Conservation (phyloP, 2,797 vertebrate genomes). For the Falco naumanni region DNA sequence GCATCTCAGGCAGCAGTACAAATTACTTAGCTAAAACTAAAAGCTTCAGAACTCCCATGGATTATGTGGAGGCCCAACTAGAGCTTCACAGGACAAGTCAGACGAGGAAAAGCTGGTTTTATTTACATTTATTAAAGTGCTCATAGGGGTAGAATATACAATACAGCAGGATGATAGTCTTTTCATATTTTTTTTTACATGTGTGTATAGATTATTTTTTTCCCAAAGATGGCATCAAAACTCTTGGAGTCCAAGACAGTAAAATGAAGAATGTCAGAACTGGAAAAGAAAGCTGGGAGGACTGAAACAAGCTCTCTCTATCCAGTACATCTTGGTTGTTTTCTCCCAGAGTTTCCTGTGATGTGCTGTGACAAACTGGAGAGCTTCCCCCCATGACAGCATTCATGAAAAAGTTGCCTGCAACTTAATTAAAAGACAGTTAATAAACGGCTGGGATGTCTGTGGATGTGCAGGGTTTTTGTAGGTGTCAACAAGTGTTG, state of each 20-base stretch:
- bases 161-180: neutral
- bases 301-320: rapidly evolving
- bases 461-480: neutral
- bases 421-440: neutral
- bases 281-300: neutral
- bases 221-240: neutral
- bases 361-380: neutral
- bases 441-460: neutral
- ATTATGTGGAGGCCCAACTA: slow-evolving; percentile 60
- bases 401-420: neutral
- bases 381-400: rapidly evolving
- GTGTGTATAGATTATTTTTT: neutral
- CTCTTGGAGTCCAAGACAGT: neutral
- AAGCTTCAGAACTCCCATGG: slow-evolving; percentile 74
- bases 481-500: neutral
- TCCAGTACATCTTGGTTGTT: neutral
- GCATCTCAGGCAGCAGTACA: slow-evolving; percentile 63
- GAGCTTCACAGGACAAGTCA: slow-evolving; percentile 56
- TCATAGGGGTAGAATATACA: slow-evolving; percentile 33
- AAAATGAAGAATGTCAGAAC: neutral
- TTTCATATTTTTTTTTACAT: neutral
- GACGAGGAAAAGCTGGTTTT: slow-evolving; percentile 61
- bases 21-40: slow-evolving; percentile 71
- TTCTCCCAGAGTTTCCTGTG: neutral
- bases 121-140: slow-evolving; percentile 73